Conservation (phyloP, 2,888 invertebrate genomes). For the Lasioglossum malachurum region DNA sequence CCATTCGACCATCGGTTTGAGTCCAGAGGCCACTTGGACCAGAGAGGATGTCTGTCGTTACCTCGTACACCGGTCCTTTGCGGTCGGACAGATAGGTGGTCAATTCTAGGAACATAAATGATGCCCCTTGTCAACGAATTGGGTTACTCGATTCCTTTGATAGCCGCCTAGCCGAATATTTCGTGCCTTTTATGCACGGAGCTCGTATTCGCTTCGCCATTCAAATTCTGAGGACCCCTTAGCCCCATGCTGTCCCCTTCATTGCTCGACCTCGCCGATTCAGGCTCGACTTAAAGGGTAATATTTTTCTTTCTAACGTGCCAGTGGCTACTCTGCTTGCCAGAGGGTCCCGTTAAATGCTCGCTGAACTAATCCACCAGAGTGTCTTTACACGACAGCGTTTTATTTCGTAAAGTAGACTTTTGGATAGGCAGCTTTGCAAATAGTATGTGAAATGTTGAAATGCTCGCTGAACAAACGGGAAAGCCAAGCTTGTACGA, state of each 20-base stretch:
- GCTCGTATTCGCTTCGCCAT: not conserved
- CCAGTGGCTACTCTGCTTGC: not conserved
- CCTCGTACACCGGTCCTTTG: not conserved
- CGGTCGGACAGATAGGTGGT: not conserved
- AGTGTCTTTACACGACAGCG: not conserved
- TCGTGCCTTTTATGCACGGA: not conserved
- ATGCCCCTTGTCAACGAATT: conserved; percentile 17
- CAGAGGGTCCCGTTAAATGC: not conserved
- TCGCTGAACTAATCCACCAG: not conserved
- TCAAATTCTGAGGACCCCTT: not conserved
- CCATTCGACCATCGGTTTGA: conserved; percentile 6
- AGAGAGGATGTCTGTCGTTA: not conserved
- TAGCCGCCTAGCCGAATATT: conserved; percentile 26
- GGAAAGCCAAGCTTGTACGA: too few relatives aligned
- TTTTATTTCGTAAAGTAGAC: not conserved
- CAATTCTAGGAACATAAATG: conserved; percentile 27
- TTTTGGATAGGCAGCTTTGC: not conserved
- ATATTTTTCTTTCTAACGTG: not conserved
- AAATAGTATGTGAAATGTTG: not conserved
- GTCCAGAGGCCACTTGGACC: conserved; percentile 10
- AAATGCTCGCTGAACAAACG: not conserved
- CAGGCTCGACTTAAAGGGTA: not conserved
- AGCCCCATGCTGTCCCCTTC: not conserved
- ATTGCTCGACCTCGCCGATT: not conserved
- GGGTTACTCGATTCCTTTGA: not conserved